Percentiles rank a stretch among this genome's conserved stretches.
These are phyloP conservation scores for Xestobium rufovillosum DNA, from an alignment of 2,888 invertebrate species.

Conservation along the genomic window DNA sequence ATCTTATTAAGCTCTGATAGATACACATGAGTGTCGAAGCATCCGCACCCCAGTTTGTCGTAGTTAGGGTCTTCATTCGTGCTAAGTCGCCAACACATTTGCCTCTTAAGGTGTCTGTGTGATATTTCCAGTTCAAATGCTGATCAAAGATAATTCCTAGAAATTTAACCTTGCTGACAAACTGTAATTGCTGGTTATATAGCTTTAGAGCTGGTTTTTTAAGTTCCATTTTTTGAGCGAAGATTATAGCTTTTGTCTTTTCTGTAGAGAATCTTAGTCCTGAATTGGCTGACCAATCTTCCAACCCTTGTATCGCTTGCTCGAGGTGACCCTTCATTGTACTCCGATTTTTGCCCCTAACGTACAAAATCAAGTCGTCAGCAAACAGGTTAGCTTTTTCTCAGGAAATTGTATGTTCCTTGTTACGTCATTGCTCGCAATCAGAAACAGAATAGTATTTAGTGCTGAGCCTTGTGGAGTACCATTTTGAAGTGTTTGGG, in stretches of 20 bases:
- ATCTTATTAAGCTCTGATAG: conserved; percentile 15
- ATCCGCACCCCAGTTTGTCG: conserved; percentile 19
- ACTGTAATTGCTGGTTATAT: conserved; percentile 4
- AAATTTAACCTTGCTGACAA: conserved; percentile 7
- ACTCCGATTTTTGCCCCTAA: background rate
- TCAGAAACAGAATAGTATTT: background rate
- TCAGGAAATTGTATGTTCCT: background rate
- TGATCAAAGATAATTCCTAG: conserved; percentile 8
- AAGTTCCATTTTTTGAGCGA: background rate
- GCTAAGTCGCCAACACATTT: conserved; percentile 18
- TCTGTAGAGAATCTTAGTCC: conserved; percentile 8
- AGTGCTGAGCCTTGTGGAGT: background rate
- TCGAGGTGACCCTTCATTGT: conserved; percentile 4
- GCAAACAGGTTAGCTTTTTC: background rate
- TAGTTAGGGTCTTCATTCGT: conserved; percentile 11
- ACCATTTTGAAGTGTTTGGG: background rate
- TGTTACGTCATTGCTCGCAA: background rate
- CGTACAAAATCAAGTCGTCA: conserved; percentile 1
- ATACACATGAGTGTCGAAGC: conserved; percentile 10
- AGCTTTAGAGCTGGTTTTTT: background rate
- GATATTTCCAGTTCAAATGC: conserved; percentile 15
- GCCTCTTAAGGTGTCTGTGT: conserved; percentile 14
- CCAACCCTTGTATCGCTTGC: conserved; percentile 1
- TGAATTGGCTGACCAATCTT: conserved; percentile 6
- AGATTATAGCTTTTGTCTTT: conserved; percentile 7